Conservation (phyloP, 2,888 invertebrate species). For the Rhaphigaster nebulosa region DNA sequence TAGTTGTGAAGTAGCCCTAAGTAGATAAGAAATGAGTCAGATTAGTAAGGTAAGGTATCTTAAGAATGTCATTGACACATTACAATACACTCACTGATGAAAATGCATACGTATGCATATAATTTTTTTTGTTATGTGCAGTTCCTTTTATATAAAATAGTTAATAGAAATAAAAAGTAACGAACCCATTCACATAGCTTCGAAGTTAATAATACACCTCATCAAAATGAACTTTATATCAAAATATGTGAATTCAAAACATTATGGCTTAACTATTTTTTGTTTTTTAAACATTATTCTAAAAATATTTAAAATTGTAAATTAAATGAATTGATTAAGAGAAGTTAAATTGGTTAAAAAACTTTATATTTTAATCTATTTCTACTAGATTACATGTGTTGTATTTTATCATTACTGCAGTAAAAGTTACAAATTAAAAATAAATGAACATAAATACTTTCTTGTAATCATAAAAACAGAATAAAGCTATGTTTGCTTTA, state of each 20-base stretch:
- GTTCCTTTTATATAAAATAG: background rate
- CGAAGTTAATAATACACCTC: slow-evolving; percentile 2
- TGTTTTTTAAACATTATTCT: background rate
- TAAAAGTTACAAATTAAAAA: background rate
- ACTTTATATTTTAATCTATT: background rate
- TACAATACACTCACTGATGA: background rate
- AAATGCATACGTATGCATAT: background rate
- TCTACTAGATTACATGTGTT: background rate
- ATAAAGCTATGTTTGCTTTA: too few relatives aligned
- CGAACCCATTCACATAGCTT: slow-evolving; percentile 45
- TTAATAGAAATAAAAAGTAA: background rate
- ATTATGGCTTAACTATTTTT: background rate
- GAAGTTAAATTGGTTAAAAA: background rate
- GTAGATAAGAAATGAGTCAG: slow-evolving; percentile 40
- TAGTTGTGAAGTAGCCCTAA: background rate
- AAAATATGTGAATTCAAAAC: background rate
- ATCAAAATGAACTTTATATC: background rate
- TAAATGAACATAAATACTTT: too few relatives aligned
- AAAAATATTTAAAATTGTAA: background rate
- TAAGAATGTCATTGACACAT: slow-evolving; percentile 31
- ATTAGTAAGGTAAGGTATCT: background rate
- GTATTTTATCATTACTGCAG: background rate
- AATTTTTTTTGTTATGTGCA: background rate
- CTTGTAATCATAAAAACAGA: too few relatives aligned
- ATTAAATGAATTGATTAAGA: background rate